Evolutionary conservation across 2,113 vertebrate species (phyloP).

Genomic region (Eidolon helvum): DNA sequence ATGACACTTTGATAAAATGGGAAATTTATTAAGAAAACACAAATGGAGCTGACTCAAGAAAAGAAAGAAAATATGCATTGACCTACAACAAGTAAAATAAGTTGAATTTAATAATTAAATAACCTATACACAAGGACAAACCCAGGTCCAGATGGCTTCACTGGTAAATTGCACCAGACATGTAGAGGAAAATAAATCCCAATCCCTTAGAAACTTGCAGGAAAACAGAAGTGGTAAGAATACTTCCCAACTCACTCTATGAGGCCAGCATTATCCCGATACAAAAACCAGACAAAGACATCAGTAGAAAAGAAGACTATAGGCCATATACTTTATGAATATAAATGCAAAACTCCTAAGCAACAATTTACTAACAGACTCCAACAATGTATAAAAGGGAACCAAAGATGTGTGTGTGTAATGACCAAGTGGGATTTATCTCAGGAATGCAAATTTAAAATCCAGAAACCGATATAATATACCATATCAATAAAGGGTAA

Average conservation of each 20-base stretch:
- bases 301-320: background rate
- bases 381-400: background rate
- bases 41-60: background rate
- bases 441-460: background rate
- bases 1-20: background rate
- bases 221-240: background rate
- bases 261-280: background rate
- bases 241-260: background rate
- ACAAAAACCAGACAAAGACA: background rate
- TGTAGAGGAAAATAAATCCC: background rate
- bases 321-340: background rate
- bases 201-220: background rate
- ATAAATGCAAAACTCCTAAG: background rate
- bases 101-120: background rate
- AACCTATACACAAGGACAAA: background rate
- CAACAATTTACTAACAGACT: background rate
- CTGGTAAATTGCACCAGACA: background rate
- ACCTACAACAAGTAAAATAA: background rate
- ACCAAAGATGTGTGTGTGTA: background rate
- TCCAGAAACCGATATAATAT: background rate
- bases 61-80: background rate
- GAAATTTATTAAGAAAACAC: background rate
- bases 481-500: background rate
- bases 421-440: background rate
- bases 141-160: background rate